phyloP scores from a whole-genome alignment of 92 coral and sea anemone species.

The Heliopora coerulea region DNA sequence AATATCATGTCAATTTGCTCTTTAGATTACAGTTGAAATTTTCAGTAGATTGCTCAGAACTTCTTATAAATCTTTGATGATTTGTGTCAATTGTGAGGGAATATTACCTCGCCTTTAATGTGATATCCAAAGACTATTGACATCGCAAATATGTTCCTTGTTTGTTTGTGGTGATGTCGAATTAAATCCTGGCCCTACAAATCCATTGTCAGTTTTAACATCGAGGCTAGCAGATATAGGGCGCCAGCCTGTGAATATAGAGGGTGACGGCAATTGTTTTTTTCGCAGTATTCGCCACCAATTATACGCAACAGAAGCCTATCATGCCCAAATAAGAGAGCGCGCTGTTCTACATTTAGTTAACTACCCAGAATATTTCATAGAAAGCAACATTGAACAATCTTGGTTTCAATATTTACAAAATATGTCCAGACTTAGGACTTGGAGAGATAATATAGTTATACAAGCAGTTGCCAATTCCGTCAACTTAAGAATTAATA shows the following conservation, averaged over 20 bases:
- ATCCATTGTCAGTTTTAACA: background rate
- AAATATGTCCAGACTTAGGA: slow-evolving; percentile 57
- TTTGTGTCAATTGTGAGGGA: slow-evolving; percentile 13
- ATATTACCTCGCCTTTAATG: slow-evolving; percentile 1
- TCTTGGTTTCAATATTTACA: slow-evolving; percentile 50
- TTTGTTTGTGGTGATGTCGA: background rate
- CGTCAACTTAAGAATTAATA: slow-evolving; percentile 46
- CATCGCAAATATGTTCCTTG: background rate
- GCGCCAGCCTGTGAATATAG: too few species aligned
- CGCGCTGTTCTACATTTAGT: too few species aligned
- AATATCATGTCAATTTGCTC: slow-evolving; percentile 21
- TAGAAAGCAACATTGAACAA: too few species aligned
- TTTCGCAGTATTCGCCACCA: too few species aligned
- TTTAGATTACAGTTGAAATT: slow-evolving; percentile 14
- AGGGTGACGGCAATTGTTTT: too few species aligned
- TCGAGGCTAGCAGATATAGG: too few species aligned
- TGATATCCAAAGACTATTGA: slow-evolving; percentile 2
- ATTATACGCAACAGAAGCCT: too few species aligned
- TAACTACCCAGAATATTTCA: too few species aligned
- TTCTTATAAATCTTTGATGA: slow-evolving; percentile 11
- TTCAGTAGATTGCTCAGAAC: slow-evolving; percentile 25
- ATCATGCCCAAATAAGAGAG: too few species aligned
- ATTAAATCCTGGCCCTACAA: slow-evolving; percentile 1
- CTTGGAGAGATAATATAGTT: slow-evolving; percentile 62
- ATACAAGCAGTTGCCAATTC: slow-evolving; percentile 67